phyloP scores from a whole-genome alignment of 2,113 vertebrate species.

The Cochlearius cochlearius region DNA sequence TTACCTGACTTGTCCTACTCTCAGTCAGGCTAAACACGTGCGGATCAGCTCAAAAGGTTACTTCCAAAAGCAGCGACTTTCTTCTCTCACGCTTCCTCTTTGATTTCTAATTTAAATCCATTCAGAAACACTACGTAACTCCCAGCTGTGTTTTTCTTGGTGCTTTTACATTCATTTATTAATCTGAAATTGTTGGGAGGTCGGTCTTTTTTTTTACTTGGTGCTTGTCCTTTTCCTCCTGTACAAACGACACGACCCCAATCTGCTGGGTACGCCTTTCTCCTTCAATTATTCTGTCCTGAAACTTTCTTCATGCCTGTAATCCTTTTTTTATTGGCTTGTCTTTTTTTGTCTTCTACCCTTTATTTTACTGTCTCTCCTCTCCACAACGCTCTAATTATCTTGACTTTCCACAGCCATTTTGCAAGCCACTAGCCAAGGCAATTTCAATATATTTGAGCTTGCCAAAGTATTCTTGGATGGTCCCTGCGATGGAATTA shows the following conservation, averaged over 20 bases:
- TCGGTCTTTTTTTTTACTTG: neutral
- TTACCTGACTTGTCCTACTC: neutral
- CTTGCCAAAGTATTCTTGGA: conserved; percentile 26
- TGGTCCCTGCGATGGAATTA: conserved; percentile 51
- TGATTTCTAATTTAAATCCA: neutral
- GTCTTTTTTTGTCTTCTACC: conserved; percentile 42
- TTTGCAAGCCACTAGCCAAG: conserved; percentile 50
- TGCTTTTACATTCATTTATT: neutral
- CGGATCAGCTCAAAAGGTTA: neutral
- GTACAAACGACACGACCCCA: neutral
- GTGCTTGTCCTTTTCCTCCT: neutral
- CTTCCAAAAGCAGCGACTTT: neutral
- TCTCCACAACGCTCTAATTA: conserved; percentile 24
- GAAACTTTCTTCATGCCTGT: neutral
- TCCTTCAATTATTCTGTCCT: conserved; percentile 10
- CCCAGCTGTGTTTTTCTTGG: neutral
- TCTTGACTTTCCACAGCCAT: conserved; percentile 26
- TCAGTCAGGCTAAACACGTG: neutral
- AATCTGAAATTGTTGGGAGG: neutral
- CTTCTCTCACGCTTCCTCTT: neutral
- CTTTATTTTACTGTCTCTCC: conserved; percentile 50
- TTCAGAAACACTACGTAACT: neutral
- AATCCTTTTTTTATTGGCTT: neutral
- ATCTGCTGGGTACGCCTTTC: neutral
- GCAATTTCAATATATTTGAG: conserved; percentile 25